These are phyloP conservation scores for Unio pictorum DNA, from an alignment of 2,888 invertebrate species.

Conservation along the genomic window DNA sequence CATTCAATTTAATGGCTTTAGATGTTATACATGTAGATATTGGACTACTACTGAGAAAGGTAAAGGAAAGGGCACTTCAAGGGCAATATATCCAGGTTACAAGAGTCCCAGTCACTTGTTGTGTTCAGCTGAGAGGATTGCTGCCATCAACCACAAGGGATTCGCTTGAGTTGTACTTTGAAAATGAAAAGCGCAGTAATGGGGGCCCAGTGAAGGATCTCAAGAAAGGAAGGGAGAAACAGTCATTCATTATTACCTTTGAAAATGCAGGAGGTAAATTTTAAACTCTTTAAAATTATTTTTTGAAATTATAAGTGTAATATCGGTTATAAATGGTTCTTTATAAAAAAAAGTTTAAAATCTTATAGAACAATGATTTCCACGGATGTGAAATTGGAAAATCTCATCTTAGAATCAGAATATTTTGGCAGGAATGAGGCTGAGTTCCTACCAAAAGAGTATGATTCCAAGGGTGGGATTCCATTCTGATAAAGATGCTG, in stretches of 20 bases:
- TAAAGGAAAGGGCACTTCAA: constrained; percentile 8
- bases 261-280: constrained; percentile 15
- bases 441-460: no score
- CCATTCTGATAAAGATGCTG: no score
- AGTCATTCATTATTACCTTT: constrained; percentile 18
- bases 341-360: no score
- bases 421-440: no score
- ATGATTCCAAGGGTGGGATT: no score
- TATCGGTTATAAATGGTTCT: no score
- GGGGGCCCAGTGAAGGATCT: constrained; percentile 18
- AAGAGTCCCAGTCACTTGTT: constrained; percentile 9
- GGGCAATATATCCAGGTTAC: constrained; percentile 5
- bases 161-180: constrained; percentile 20
- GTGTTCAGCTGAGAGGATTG: constrained; percentile 15
- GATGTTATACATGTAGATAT: constrained; percentile 4
- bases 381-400: no score
- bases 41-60: background rate
- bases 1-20: no score
- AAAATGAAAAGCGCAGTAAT: constrained; percentile 21
- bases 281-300: no score
- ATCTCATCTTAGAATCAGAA: no score
- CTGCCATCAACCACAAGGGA: constrained; percentile 9
- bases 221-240: constrained; percentile 1
- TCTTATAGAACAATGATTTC: no score
- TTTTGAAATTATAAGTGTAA: no score